Evolutionary conservation across 2,113 vertebrate genomes (phyloP), one percentile per base, ranked within the genome.

Genomic region (Marmota flaviventris): DNA sequence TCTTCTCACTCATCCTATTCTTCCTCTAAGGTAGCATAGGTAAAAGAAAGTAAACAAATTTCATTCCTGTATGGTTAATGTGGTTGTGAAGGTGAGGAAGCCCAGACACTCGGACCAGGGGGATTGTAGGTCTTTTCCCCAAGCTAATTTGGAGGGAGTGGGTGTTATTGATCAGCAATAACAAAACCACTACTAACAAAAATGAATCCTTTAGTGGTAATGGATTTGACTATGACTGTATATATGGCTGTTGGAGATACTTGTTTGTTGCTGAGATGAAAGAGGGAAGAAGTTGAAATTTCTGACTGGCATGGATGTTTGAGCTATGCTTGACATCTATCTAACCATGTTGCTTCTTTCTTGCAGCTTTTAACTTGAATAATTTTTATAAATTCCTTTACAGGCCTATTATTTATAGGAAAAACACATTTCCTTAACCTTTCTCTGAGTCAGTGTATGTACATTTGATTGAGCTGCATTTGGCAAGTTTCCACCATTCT

Each of bases 341-440:
- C 70, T 72, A 77, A 76, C 4, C 58, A 37, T 53, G n/a, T 34
- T 82, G 6, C 32, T 51, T 94, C 27, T 85, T 6, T 25, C 8
- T 85, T 32, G 18, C 56, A 25, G 27, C 42, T 95, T 70, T 84
- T 78, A 96, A 67, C 25, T 48, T 86, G 27, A 73, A 17, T n/a
- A 56, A n/a, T 70, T 87, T 92, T 92, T 76, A 75, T 70, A 93
- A 61, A 82, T 82, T 20, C 56, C 13, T 58, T 91, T 88, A 29
- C 0, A 70, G 61, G 42, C 16, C 65, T 45, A 85, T 70, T 48
- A 14, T 81, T 63, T 67, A 37, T 45, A 82, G 78, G n/a, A 22
- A 61, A 79, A 85, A 48, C 34, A 32, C 25, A 25, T 72, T 94
- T 37, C 18, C 42, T 82, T 76, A 77, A 29, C 29, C 51, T 53